These are phyloP conservation scores for Hemiscyllium ocellatum DNA, from an alignment of 2,113 vertebrate species.

Conservation along the genomic window DNA sequence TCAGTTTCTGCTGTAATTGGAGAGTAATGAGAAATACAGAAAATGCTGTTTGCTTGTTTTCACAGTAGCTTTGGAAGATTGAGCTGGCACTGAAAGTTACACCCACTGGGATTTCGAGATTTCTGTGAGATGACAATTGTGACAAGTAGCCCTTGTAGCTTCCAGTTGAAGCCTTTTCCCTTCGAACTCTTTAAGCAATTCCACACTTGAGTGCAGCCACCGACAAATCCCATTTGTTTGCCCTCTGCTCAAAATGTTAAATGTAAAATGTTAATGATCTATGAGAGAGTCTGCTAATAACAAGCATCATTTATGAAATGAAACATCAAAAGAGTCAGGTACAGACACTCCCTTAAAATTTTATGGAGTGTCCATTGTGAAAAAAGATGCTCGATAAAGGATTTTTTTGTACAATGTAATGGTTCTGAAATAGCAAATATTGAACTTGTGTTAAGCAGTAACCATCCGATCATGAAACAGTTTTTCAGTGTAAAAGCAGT, in stretches of 20 bases:
- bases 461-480: too few relatives aligned
- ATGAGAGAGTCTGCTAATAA: neutral
- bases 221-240: neutral
- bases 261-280: neutral
- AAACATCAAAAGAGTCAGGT: neutral
- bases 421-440: too few relatives aligned
- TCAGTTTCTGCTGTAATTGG: neutral
- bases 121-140: neutral
- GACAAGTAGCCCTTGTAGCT: neutral
- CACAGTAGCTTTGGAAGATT: neutral
- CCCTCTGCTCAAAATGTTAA: neutral
- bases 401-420: too few relatives aligned
- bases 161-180: neutral
- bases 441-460: too few relatives aligned
- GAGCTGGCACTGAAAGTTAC: neutral
- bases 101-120: neutral
- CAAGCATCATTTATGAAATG: neutral
- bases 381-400: neutral
- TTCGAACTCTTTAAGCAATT: neutral
- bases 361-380: neutral
- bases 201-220: neutral
- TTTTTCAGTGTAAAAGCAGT: too few relatives aligned
- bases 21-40: neutral
- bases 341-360: neutral
- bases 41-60: neutral